A percentile compares a stretch with the other conserved stretches of the same genome.
phyloP scores from a whole-genome alignment of 2,888 invertebrate genomes.

The Agrochola macilenta region DNA sequence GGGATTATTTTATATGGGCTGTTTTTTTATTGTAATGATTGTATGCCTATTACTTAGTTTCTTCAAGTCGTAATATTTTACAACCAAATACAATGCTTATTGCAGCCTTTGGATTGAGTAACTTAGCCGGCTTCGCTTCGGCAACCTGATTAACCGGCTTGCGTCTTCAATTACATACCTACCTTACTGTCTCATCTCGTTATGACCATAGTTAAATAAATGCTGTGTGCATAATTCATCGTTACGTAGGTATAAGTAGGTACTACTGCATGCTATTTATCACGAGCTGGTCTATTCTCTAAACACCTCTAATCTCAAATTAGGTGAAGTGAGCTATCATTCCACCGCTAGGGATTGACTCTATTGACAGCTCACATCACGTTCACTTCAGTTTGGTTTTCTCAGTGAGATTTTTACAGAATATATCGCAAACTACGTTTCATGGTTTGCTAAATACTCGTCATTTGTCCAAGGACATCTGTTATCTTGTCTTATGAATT shows the following conservation, averaged over 20 bases:
- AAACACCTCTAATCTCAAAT: too few species aligned
- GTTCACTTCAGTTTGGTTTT: too few species aligned
- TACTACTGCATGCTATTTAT: background rate
- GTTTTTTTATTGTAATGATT: background rate
- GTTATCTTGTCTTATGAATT: too few species aligned
- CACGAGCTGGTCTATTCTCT: background rate
- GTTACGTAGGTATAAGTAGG: background rate
- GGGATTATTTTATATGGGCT: background rate
- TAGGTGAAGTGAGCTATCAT: too few species aligned
- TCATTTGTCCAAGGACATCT: too few species aligned
- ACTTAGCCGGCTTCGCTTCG: background rate
- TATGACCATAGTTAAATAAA: background rate
- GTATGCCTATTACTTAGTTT: background rate
- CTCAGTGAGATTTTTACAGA: too few species aligned
- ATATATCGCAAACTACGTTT: too few species aligned
- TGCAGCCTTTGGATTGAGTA: background rate
- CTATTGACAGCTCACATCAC: too few species aligned
- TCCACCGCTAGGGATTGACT: too few species aligned
- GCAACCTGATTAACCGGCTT: background rate
- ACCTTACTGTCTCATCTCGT: background rate
- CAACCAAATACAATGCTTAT: background rate
- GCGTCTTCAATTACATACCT: background rate
- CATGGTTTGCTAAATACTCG: too few species aligned
- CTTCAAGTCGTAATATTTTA: background rate
- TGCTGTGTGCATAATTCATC: background rate